A percentile compares a stretch with the other conserved stretches of the same genome.
These are phyloP conservation scores for Loripinus fragilis DNA, from an alignment of 2,888 invertebrate genomes.

Conservation along the genomic window DNA sequence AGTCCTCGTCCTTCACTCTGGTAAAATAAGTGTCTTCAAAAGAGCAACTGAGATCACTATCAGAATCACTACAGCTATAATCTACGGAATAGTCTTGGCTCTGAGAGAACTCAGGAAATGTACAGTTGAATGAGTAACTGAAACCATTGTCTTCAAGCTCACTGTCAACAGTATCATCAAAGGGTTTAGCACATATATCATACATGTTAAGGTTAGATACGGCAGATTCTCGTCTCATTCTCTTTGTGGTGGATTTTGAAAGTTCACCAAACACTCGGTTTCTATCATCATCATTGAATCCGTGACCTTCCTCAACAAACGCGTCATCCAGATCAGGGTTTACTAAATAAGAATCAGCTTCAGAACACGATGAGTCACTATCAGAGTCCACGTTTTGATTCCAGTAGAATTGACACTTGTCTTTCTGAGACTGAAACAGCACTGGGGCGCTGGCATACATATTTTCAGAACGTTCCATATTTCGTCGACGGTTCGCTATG, in stretches of 20 bases:
- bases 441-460: slow-evolving; percentile 8
- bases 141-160: slow-evolving; percentile 15
- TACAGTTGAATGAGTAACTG: slow-evolving; percentile 44
- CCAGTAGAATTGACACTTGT: slow-evolving; percentile 45
- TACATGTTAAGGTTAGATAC: slow-evolving; percentile 28
- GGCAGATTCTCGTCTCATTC: slow-evolving; percentile 25
- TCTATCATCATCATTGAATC: too few species aligned
- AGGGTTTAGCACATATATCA: slow-evolving; percentile 7
- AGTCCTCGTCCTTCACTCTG: background rate
- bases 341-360: slow-evolving; percentile 32
- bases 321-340: slow-evolving; percentile 28
- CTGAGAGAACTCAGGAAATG: slow-evolving; percentile 28
- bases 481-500: too few species aligned
- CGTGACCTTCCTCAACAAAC: slow-evolving; percentile 15
- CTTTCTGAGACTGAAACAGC: slow-evolving; percentile 31
- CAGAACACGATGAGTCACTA: slow-evolving; percentile 27
- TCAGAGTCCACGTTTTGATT: slow-evolving; percentile 36
- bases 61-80: slow-evolving; percentile 11
- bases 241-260: background rate
- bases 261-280: background rate
- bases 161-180: slow-evolving; percentile 1
- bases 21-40: slow-evolving; percentile 6
- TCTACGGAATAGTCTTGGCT: slow-evolving; percentile 1
- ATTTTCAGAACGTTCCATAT: background rate
- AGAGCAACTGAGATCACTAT: background rate